Conservation (phyloP, 2,113 vertebrate genomes). For the Recurvirostra avosetta region DNA sequence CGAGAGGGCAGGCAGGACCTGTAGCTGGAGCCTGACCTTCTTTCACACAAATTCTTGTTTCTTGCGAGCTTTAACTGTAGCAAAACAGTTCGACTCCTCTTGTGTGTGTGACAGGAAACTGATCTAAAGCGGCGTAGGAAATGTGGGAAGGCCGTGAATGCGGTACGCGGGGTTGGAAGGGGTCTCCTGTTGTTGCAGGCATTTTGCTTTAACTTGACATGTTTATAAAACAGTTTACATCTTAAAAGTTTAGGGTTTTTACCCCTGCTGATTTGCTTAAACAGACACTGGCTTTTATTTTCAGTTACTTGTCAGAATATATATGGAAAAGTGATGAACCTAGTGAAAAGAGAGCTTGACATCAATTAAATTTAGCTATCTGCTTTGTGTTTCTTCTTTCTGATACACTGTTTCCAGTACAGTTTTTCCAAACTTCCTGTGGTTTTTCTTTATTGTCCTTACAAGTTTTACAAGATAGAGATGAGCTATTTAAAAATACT, state of each 20-base stretch:
- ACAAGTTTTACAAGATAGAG: background rate
- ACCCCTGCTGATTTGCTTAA: constrained; percentile 48
- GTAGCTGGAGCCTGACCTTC: background rate
- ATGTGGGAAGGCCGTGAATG: background rate
- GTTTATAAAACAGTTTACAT: constrained; percentile 65
- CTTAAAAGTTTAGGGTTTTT: constrained; percentile 48
- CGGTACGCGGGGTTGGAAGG: background rate
- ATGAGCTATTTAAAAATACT: background rate
- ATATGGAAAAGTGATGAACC: constrained; percentile 50
- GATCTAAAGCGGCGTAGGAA: background rate
- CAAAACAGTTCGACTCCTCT: background rate
- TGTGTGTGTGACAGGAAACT: background rate
- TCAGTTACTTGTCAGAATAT: constrained; percentile 54
- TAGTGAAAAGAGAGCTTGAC: constrained; percentile 43
- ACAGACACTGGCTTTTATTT: constrained; percentile 41
- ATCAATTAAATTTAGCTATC: constrained; percentile 57
- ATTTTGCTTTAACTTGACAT: constrained; percentile 52
- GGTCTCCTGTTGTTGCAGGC: constrained; percentile 34
- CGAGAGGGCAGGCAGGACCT: background rate
- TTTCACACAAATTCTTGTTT: background rate
- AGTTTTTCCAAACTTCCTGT: constrained; percentile 37
- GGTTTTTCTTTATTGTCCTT: background rate
- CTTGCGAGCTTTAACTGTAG: background rate
- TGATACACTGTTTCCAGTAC: background rate
- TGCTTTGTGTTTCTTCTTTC: constrained; percentile 38